A percentile compares a stretch with the other conserved stretches of the same genome.
These are phyloP conservation scores for Hippocampus zosterae DNA, from an alignment of 2,113 vertebrate genomes.

Conservation along the genomic window DNA sequence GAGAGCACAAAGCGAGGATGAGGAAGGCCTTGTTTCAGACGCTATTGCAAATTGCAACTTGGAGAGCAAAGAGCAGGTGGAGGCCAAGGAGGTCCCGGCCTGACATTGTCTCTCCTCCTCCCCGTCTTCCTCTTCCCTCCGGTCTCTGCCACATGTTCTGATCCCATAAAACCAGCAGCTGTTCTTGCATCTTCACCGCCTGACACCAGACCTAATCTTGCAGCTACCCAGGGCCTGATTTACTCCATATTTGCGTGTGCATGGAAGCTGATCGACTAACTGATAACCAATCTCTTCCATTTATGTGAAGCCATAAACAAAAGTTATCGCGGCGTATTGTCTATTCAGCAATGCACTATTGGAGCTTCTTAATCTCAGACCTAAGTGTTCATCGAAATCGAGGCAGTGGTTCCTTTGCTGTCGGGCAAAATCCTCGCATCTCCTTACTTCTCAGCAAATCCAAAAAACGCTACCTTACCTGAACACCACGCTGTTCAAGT, in stretches of 20 bases:
- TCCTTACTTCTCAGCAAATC: not conserved
- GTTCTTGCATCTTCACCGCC: slow-evolving; percentile 33
- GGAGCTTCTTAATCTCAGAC: no score
- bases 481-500: not conserved
- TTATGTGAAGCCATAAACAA: no score
- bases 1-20: slow-evolving; percentile 79
- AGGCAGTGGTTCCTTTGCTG: not conserved
- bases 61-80: slow-evolving; percentile 48
- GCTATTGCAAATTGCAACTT: slow-evolving; percentile 67
- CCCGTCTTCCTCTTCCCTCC: slow-evolving; percentile 12
- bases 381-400: not conserved
- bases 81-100: slow-evolving; percentile 46
- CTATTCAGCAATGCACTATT: no score
- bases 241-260: not conserved
- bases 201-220: slow-evolving; percentile 65
- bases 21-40: slow-evolving; percentile 78
- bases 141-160: slow-evolving; percentile 25
- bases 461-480: not conserved
- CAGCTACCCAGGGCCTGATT: not conserved
- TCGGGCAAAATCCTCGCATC: not conserved
- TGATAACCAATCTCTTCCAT: not conserved
- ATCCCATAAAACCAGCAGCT: slow-evolving; percentile 46
- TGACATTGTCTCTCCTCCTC: slow-evolving; percentile 33
- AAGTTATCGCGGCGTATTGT: no score
- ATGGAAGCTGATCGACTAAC: not conserved